Conservation (phyloP, 1,140 invertebrate genomes). For the Phenacoccus solenopsis region DNA sequence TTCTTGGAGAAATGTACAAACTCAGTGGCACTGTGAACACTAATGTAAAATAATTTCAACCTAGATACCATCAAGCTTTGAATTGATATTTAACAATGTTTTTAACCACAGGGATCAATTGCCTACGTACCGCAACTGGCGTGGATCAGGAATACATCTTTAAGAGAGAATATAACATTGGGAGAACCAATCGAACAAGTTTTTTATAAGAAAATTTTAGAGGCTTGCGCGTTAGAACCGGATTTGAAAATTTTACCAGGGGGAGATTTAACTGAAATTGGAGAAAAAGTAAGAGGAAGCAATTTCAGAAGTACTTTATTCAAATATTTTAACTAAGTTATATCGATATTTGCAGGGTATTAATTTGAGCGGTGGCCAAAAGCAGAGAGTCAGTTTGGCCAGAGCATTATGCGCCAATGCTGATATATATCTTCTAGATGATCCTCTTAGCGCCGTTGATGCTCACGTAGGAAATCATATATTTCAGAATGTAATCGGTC, state of each 20-base stretch:
- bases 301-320: conserved; percentile 9
- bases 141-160: conserved; percentile 43
- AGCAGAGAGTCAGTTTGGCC: conserved; percentile 89
- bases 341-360: conserved; percentile 44
- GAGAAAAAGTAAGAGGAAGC: conserved; percentile 34
- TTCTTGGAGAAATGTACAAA: conserved; percentile 40
- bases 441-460: background rate
- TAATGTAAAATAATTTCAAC: conserved; percentile 29
- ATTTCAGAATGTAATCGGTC: conserved; percentile 78
- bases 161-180: conserved; percentile 43
- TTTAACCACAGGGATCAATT: conserved; percentile 31
- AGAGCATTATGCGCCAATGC: conserved; percentile 74
- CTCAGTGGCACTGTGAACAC: conserved; percentile 35
- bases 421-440: conserved; percentile 47
- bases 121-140: conserved; percentile 44
- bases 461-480: conserved; percentile 77
- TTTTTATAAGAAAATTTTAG: conserved; percentile 40
- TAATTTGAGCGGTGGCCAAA: conserved; percentile 94
- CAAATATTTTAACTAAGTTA: too few species aligned
- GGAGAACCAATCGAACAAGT: conserved; percentile 31
- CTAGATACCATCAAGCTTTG: background rate
- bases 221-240: conserved; percentile 37
- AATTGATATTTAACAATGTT: background rate
- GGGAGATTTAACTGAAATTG: conserved; percentile 41
- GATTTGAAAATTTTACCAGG: conserved; percentile 39